Evolutionary conservation across 2,888 invertebrate genomes (phyloP).

Genomic region (Phytoseiulus persimilis): DNA sequence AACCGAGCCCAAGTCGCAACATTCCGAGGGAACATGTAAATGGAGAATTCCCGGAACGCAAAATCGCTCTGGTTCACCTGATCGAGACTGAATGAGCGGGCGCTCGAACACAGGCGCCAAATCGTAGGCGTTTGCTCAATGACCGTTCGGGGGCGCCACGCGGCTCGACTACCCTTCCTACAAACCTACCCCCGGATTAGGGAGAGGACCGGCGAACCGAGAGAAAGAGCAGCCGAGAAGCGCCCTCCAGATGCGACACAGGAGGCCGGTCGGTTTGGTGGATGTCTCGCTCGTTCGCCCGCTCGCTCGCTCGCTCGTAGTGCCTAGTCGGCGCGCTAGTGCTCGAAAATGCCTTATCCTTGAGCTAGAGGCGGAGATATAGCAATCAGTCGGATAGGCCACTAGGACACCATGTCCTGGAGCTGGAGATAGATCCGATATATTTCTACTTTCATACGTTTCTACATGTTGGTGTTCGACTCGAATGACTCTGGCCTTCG

Average conservation of each 20-base stretch:
- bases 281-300: not conserved
- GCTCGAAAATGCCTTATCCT: not conserved
- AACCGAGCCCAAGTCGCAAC: not conserved
- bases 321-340: not conserved
- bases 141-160: not conserved
- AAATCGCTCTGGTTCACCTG: not conserved
- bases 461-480: not conserved
- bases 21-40: not conserved
- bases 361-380: not conserved
- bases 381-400: not conserved
- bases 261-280: not conserved
- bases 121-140: not conserved
- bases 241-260: constrained; percentile 5
- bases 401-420: not conserved
- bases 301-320: not conserved
- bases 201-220: not conserved
- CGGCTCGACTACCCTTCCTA: not conserved
- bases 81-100: not conserved
- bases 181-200: not conserved
- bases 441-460: not conserved
- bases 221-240: not conserved
- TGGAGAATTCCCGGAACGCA: not conserved
- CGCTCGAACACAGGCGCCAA: not conserved
- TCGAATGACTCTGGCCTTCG: not conserved
- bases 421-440: not conserved